These are phyloP conservation scores for Cyrtodaria siliqua DNA, from an alignment of 2,888 invertebrate genomes.

Conservation along the genomic window DNA sequence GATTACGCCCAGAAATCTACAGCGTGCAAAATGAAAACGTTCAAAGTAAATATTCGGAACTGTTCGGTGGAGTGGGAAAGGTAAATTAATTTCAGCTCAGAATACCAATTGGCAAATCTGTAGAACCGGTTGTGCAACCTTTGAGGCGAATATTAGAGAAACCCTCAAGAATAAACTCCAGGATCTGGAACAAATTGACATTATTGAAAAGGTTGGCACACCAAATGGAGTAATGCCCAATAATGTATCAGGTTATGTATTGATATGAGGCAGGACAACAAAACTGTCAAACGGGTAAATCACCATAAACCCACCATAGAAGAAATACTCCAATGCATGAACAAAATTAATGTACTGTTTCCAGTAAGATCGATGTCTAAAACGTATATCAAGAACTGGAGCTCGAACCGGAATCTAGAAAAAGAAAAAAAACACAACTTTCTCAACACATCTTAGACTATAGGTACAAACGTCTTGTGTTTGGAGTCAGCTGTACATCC, in stretches of 20 bases:
- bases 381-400: constrained; percentile 67
- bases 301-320: constrained; percentile 36
- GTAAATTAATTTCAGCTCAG: not conserved
- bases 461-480: constrained; percentile 36
- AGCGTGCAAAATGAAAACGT: too few species aligned
- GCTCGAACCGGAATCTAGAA: too few species aligned
- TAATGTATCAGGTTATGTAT: constrained; percentile 36
- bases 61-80: constrained; percentile 19
- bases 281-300: constrained; percentile 30
- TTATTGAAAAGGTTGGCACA: constrained; percentile 35
- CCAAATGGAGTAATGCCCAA: constrained; percentile 23
- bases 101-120: constrained; percentile 4
- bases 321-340: constrained; percentile 34
- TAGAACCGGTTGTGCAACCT: constrained; percentile 13
- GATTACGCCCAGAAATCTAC: too few species aligned
- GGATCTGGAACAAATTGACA: constrained; percentile 19
- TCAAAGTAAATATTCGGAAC: too few species aligned
- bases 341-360: constrained; percentile 61
- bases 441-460: too few species aligned
- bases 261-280: constrained; percentile 42
- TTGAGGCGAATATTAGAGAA: not conserved
- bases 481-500: constrained; percentile 44
- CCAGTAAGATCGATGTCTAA: constrained; percentile 60
- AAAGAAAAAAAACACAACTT: too few species aligned
- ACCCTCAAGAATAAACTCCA: constrained; percentile 9